Percentiles rank a stretch among this genome's conserved stretches.
Evolutionary conservation across 2,888 invertebrate genomes (phyloP).

Genomic region (Patella caerulea): DNA sequence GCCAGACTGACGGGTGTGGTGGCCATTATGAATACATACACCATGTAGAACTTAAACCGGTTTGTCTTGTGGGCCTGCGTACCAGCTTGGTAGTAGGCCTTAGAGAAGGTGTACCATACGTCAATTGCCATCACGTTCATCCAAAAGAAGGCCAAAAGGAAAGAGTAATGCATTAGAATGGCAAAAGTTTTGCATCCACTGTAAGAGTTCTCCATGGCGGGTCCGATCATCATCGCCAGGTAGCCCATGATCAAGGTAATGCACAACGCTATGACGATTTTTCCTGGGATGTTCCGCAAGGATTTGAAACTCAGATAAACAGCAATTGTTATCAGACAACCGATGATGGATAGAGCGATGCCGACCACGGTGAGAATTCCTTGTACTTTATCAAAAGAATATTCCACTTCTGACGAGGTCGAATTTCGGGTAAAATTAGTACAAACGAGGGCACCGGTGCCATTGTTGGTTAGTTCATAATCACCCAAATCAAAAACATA

Average conservation of each 20-base stretch:
- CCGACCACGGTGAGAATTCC: slow-evolving; percentile 76
- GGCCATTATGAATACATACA: slow-evolving; percentile 67
- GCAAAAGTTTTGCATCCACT: slow-evolving; percentile 62
- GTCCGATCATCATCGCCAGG: slow-evolving; percentile 74
- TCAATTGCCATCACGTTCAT: slow-evolving; percentile 76
- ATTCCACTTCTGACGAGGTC: slow-evolving; percentile 22
- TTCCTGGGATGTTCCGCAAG: slow-evolving; percentile 74
- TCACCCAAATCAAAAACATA: slow-evolving; percentile 17
- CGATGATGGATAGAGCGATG: slow-evolving; percentile 75
- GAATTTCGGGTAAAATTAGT: slow-evolving; percentile 29
- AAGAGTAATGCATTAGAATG: slow-evolving; percentile 73
- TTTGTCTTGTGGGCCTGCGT: slow-evolving; percentile 37
- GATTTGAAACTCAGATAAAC: slow-evolving; percentile 73
- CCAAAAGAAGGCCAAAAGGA: slow-evolving; percentile 75
- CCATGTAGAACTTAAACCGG: slow-evolving; percentile 55
- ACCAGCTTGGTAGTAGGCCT: slow-evolving; percentile 37
- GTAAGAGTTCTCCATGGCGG: slow-evolving; percentile 20
- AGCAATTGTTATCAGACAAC: slow-evolving; percentile 72
- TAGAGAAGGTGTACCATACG: slow-evolving; percentile 74
- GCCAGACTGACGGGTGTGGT: slow-evolving; percentile 48
- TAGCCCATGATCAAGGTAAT: slow-evolving; percentile 73
- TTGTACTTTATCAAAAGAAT: slow-evolving; percentile 33
- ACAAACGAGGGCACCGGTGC: slow-evolving; percentile 37
- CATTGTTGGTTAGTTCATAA: slow-evolving; percentile 30
- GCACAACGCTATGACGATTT: slow-evolving; percentile 74